Conservation (phyloP, 2,113 vertebrate genomes). For the Elanoides forficatus region DNA sequence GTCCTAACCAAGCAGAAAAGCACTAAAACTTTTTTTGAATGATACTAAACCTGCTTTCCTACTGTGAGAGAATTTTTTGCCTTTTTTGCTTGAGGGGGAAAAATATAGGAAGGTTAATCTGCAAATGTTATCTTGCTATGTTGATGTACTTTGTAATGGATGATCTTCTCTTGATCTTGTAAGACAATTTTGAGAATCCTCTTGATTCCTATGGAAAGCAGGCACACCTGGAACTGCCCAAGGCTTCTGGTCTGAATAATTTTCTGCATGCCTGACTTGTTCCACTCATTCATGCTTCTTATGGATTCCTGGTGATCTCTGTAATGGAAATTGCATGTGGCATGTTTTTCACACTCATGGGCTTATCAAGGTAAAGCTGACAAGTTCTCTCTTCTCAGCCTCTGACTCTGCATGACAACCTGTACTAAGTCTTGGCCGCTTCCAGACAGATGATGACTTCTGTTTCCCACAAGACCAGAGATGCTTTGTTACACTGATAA, state of each 20-base stretch:
- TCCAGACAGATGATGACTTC: neutral
- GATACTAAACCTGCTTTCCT: neutral
- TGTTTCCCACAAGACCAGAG: neutral
- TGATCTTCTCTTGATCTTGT: neutral
- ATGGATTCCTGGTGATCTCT: neutral
- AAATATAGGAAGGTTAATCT: neutral
- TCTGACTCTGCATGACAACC: neutral
- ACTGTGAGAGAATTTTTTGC: neutral
- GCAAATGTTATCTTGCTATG: neutral
- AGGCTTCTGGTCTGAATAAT: neutral
- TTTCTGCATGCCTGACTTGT: neutral
- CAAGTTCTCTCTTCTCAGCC: slow-evolving; percentile 2
- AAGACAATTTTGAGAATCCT: neutral
- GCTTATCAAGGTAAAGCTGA: slow-evolving; percentile 47
- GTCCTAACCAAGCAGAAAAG: neutral
- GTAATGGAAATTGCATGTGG: slow-evolving; percentile 41
- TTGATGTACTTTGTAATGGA: neutral
- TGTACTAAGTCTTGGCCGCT: neutral
- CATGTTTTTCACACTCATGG: slow-evolving; percentile 56
- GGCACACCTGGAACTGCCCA: neutral
- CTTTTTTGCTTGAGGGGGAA: neutral
- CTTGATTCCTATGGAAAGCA: neutral
- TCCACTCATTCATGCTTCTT: neutral
- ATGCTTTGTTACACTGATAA: neutral
- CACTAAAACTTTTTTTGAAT: neutral